Evolutionary conservation across 2,888 invertebrate genomes (phyloP), one percentile per base, ranked within the genome.

Genomic region (Autographa gamma): DNA sequence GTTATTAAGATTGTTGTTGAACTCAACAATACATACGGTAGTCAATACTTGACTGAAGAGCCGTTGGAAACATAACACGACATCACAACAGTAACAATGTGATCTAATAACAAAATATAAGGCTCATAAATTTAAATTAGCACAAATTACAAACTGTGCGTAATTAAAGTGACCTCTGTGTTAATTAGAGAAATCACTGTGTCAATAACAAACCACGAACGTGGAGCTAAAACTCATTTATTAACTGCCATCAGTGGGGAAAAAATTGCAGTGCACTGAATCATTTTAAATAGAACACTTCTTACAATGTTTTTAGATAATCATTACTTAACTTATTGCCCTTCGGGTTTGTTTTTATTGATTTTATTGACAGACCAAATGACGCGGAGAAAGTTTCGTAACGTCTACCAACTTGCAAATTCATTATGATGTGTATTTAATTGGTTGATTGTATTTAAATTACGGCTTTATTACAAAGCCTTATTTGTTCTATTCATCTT

Each of bases 141-240:
- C 62, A 64, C 66, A 71, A 71, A 63, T 69, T 71, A 70, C 32
- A 64, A 63, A 69, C 63, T 73, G 52, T 66, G 66, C 74, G 76
- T 82, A 86, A 88, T 87, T 83, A 84, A 77, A 79, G 81, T 84
- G 89, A 81, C 89, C 90, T 91, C 85, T 83, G 82, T 81, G 85
- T 85, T 91, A 91, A 93, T 93, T 90, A 90, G 90, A 90, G 91
- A 93, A 92, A 93, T 89, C 88, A 86, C 82, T 89, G 83, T 92
- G 92, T 92, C 93, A 93, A 93, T 93, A 93, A 88, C 92, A 87
- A 88, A 80, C 68, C 68, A 73, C 83, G 84, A 82, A 74, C 70
- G 76, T 92, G 90, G 88, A 89, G 82, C 74, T 74, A 72, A 79
- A 86, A 83, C 75, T 83, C 84, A 88, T 85, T 90, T 85, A 89